These are phyloP conservation scores for Dendroctonus valens DNA, from an alignment of 1,140 invertebrate genomes.

Conservation along the genomic window DNA sequence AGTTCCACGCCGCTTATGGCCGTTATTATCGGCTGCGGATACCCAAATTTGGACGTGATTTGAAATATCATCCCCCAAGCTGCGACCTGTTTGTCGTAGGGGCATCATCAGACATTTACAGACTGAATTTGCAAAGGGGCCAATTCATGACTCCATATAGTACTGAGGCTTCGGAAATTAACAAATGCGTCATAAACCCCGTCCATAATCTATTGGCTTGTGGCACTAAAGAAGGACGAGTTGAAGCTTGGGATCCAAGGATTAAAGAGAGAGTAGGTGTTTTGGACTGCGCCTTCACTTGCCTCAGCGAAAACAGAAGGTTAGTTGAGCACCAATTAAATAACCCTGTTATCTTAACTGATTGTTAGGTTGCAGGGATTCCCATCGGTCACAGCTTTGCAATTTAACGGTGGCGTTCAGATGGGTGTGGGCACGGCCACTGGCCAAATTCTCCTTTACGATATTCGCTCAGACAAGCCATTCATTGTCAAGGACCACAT, in stretches of 20 bases:
- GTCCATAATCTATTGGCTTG: conserved; percentile 83
- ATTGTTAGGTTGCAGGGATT: conserved; percentile 59
- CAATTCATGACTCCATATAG: conserved; percentile 85
- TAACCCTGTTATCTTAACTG: neutral
- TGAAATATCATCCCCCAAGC: conserved; percentile 85
- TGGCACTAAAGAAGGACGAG: conserved; percentile 87
- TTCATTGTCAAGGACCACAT: conserved; percentile 91
- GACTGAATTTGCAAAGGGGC: conserved; percentile 94
- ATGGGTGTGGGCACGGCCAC: conserved; percentile 90
- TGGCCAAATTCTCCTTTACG: conserved; percentile 93
- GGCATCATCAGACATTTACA: conserved; percentile 83
- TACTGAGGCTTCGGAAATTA: conserved; percentile 74
- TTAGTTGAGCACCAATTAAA: conserved; percentile 17
- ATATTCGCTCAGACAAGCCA: conserved; percentile 90
- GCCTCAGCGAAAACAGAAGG: conserved; percentile 58
- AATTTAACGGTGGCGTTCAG: conserved; percentile 78
- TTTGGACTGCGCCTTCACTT: conserved; percentile 83
- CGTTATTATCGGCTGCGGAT: conserved; percentile 88
- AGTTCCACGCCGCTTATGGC: conserved; percentile 93
- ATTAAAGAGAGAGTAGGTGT: conserved; percentile 70
- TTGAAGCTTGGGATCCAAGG: conserved; percentile 96
- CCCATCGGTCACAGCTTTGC: conserved; percentile 77
- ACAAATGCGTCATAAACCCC: conserved; percentile 85
- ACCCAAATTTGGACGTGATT: conserved; percentile 92
- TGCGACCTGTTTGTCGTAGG: conserved; percentile 94